Evolutionary conservation across 2,113 vertebrate species (phyloP).

Genomic region (Petrocephalus zakoni): DNA sequence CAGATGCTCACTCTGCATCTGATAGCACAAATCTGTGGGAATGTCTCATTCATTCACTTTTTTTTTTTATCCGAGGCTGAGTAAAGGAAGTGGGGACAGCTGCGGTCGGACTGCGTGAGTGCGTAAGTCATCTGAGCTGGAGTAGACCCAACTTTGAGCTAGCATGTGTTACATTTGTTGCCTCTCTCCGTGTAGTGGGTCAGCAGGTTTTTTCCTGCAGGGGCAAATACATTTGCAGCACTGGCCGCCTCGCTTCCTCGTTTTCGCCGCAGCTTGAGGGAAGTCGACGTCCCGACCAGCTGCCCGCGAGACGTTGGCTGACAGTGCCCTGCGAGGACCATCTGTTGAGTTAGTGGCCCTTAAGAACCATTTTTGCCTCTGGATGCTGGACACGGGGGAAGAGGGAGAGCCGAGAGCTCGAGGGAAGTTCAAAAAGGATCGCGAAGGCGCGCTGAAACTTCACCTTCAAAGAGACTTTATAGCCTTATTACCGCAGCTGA

Average conservation of each 20-base stretch:
- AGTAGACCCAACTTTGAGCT: neutral
- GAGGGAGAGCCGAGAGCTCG: neutral
- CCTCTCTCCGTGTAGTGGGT: neutral
- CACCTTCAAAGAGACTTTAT: conserved; percentile 29
- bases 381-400: neutral
- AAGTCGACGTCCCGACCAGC: neutral
- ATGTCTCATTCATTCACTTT: conserved; percentile 13
- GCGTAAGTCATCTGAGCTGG: neutral
- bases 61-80: neutral
- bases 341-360: neutral
- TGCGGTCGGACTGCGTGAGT: neutral
- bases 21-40: conserved; percentile 14
- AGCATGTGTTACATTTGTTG: neutral
- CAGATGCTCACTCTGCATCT: conserved; percentile 12
- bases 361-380: neutral
- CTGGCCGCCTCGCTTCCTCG: neutral
- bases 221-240: neutral
- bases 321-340: neutral
- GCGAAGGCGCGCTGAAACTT: conserved; percentile 19
- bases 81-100: neutral
- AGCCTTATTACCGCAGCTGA: conserved; percentile 21
- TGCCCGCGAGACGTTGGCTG: neutral
- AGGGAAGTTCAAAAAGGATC: neutral
- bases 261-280: neutral
- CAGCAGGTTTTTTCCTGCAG: neutral